Evolutionary conservation across 2,797 vertebrate species (phyloP).

Genomic region (Tadarida brasiliensis): DNA sequence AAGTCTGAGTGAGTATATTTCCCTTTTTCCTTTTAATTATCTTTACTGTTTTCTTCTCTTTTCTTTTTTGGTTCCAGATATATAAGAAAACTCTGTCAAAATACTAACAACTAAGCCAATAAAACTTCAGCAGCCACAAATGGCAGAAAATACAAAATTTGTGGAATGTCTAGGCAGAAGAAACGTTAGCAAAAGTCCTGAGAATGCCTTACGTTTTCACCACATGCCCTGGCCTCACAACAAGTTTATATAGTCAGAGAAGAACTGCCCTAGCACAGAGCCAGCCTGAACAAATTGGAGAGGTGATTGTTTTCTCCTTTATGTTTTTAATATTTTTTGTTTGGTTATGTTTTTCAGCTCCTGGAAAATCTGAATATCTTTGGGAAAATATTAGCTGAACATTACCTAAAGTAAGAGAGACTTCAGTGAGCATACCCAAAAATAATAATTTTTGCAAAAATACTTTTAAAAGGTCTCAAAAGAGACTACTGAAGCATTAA

Average conservation of each 20-base stretch:
- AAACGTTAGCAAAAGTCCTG: neutral
- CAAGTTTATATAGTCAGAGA: neutral
- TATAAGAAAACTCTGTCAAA: conserved; percentile 21
- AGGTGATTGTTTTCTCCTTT: neutral
- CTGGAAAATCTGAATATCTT: neutral
- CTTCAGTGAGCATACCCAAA: neutral
- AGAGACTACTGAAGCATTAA: neutral
- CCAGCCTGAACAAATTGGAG: neutral
- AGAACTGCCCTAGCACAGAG: neutral
- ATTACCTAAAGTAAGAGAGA: neutral
- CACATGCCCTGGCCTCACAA: neutral
- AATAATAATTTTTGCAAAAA: neutral
- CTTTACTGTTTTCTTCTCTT: neutral
- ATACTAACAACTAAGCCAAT: neutral
- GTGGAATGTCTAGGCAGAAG: neutral
- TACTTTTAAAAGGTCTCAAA: neutral
- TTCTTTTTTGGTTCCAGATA: neutral
- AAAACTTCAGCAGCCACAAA: neutral
- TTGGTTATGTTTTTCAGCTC: neutral
- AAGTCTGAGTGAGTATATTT: neutral
- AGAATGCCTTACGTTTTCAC: neutral
- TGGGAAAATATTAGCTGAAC: neutral
- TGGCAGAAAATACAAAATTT: neutral
- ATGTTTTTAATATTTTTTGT: neutral
- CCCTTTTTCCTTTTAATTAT: neutral